Evolutionary conservation across 1,140 invertebrate genomes (phyloP), one percentile per base, ranked within the genome.

Genomic region (Anadara kagoshimensis): DNA sequence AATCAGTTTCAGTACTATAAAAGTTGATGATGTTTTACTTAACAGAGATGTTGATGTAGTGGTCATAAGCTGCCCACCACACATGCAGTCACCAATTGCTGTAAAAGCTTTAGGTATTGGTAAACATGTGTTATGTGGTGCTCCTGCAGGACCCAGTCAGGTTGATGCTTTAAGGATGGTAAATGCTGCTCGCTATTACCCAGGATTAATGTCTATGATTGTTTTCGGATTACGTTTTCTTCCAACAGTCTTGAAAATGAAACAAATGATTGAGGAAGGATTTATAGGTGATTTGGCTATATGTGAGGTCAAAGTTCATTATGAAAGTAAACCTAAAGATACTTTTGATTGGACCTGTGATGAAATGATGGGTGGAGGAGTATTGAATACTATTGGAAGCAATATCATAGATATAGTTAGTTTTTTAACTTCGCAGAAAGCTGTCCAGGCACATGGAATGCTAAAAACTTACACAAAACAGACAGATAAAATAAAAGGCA

Each of bases 91-190:
- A 14, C 96, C 98, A 87, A 98, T 99, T 82, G 95, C 96, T 11
- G 96, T 97, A 0, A 99, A 99, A 91, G 97, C 97, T 0, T 89
- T 98, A 12, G 65, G 70, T 12, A 98, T 99, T 79, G 97, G 97
- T 0, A 99, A 99, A 90, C 97, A 99, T 91, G 97, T 99, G 11
- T 92, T 98, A 0, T 98, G 97, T 90, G 96, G 98, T 82, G 94
- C 96, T 88, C 97, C 97, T 54, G 94, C 95, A 14, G 96, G 96
- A 0, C 90, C 98, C 18, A 94, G 94, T 82, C 95, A 90, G 79
- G 75, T 93, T 45, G 96, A 98, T 85, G 94, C 96, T 4, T 88
- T 97, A 36, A 97, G 97, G 90, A 98, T 98, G 97, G 96, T 98
- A 0, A 88, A 90, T 68, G 91, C 91, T 43, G 91, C 91, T 8